Base-by-base conservation (phyloP, 2,888 invertebrate species). In the Aphrophora alni region DNA sequence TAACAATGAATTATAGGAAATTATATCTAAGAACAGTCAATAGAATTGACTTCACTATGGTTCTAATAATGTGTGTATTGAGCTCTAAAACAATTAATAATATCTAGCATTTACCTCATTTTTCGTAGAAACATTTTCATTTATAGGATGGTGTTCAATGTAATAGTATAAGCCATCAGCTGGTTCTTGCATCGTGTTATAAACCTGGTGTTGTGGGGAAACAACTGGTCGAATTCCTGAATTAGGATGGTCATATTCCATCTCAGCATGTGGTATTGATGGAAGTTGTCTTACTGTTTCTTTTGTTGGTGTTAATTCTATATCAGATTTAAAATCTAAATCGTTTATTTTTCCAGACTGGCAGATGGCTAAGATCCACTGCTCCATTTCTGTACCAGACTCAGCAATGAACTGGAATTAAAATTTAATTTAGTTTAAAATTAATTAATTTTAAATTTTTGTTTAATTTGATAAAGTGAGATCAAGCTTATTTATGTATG, bases 391-490 rank as follows among this genome's bases (percentile, higher is more conserved):
- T 10, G 84, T 84, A 38, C 84, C 80, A 44, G 83, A 85, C 26
- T 83, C 81, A 25, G 86, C 86, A 12, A 84, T 83, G 71, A 86
- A 86, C 86, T 86, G 83, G 12, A 75, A 76, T 33, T 71, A n/a
- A 2, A n/a, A 33, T 17, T 17, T 71, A 27, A 33, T 71, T n/a
- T 8, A n/a, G n/a, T n/a, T n/a, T n/a, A n/a, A n/a, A n/a, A n/a
- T n/a, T n/a, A n/a, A n/a, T n/a, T n/a, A n/a, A n/a, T n/a, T n/a
- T n/a, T n/a, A n/a, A n/a, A n/a, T n/a, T n/a, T n/a, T n/a, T n/a
- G n/a, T n/a, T n/a, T n/a, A n/a, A n/a, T n/a, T n/a, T n/a, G n/a
- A n/a, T n/a, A n/a, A n/a, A n/a, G n/a, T n/a, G n/a, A n/a, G n/a
- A n/a, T n/a, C n/a, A n/a, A n/a, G n/a, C n/a, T n/a, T n/a, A n/a